A percentile compares a stretch with the other conserved stretches of the same genome.
Conservation (phyloP, 1,140 invertebrate species). For the Anadara kagoshimensis region DNA sequence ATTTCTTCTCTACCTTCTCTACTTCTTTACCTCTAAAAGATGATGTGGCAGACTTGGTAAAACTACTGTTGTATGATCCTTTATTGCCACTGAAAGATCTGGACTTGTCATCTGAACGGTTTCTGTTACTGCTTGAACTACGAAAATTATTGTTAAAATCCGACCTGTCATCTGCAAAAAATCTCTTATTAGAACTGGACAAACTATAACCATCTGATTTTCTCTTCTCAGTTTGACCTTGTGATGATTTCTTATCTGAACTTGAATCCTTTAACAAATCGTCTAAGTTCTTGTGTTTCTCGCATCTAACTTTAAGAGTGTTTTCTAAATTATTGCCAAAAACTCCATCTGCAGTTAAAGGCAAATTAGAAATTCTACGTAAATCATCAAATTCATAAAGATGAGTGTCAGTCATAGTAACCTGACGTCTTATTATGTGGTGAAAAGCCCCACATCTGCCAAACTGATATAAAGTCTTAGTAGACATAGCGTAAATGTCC, state of each 20-base stretch:
- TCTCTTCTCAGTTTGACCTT: background rate
- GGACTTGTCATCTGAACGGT: too few relatives aligned
- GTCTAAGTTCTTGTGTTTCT: constrained; percentile 3
- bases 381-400: background rate
- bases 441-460: constrained; percentile 19
- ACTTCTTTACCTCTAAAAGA: too few relatives aligned
- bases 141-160: background rate
- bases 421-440: constrained; percentile 17
- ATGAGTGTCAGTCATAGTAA: constrained; percentile 20
- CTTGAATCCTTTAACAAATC: constrained; percentile 32
- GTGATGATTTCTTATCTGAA: too few relatives aligned
- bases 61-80: too few relatives aligned
- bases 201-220: background rate
- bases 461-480: constrained; percentile 15
- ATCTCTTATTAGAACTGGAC: background rate
- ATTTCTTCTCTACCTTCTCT: too few relatives aligned
- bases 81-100: too few relatives aligned
- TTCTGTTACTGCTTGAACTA: too few relatives aligned
- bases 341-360: constrained; percentile 15
- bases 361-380: constrained; percentile 16
- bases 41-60: too few relatives aligned
- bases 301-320: constrained; percentile 31
- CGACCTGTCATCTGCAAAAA: background rate
- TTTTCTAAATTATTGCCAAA: constrained; percentile 29
- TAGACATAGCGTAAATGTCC: constrained; percentile 27